Evolutionary conservation across 2,113 vertebrate genomes (phyloP), one percentile per base, ranked within the genome.

Genomic region (Lepisosteus osseus): DNA sequence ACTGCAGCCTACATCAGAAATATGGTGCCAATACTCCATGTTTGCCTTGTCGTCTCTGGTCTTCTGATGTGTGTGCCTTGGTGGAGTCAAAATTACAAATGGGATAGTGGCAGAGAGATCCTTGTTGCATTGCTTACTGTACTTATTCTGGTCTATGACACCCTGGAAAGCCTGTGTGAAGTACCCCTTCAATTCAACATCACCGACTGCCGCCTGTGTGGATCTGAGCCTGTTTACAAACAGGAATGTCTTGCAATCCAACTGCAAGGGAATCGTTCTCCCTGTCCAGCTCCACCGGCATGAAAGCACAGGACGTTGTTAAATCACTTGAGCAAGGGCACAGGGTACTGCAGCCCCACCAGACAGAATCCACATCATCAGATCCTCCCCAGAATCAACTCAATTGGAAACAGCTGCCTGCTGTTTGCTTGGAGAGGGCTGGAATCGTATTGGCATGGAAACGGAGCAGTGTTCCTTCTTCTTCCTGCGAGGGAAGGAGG

Each of bases 391-490:
- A 67, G 77, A 70, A 62, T 68, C 71, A 76, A 69, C 67, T 70
- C 80, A 80, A 82, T 80, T 82, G 82, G 77, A 86, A 88, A 85
- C 86, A 88, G 88, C 87, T 89, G 87, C 80, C 83, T 29, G 79
- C 77, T 81, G 82, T 86, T 86, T 85, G 83, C 79, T 70, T 62
- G 59, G 71, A 69, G 78, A 68, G 79, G 81, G 69, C 77, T 51
- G 75, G 78, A 85, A 83, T 77, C 80, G 72, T 51, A 77, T 82
- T 42, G 72, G 51, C 85, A 82, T 74, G 72, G 83, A 76, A 85
- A 81, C 79, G 4, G 70, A 72, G 76, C 69, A 67, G 79, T 11
- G 71, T 79, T 80, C 7, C 12, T 69, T 74, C 65, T 80, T 8
- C 12, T 69, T 74, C 65, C 72, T 71, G 64, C 41, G 65, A 64